Evolutionary conservation across 30 jellyfish, hydroid and myxozoan species (phyloP), one percentile per base, ranked within the genome.

Genomic region (Morbakka virulenta): DNA sequence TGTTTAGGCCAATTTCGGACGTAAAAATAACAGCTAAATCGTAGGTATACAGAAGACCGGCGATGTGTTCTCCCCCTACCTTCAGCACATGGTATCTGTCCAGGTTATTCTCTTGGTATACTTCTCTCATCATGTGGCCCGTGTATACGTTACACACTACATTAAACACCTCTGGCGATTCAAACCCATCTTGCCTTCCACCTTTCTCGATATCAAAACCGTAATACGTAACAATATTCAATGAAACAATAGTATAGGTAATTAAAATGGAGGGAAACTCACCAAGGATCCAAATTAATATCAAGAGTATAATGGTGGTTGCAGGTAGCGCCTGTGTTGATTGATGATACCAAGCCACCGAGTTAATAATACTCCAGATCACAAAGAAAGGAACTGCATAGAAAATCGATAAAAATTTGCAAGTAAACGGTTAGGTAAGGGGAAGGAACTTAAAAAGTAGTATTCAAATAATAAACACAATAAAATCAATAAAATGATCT

Each of bases 271-370:
- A 52, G 65, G 17, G 30, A 35, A 20, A 0, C 76, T 52, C 64
- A 88, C 97, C 97, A 35, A 89, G 57, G 12, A 89, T 49, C 97
- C 97, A 89, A 29, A 89, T 83, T 1, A 89, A 82, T 67, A 78
- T 35, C 1, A 89, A 78, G 23, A 89, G 95, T 32, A 89, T 32
- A 64, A 89, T 86, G 52, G 97, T 89, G 0, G 97, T 89, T 82
- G 84, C 77, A 13, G 97, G 97, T 4, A 89, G 87, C 1, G 97
- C 97, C 64, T 89, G 97, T 1, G 97, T 89, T 25, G 97, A 89
- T 29, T 83, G 95, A 35, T 89, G 68, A 28, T 80, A 89, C 97
- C 97, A 89, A 2, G 97, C 97, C 32, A 89, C 93, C 0, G 97
- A 75, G 63, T 89, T 89, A 67, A 89, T 81, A 47, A 89, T 74